A percentile compares a stretch with the other conserved stretches of the same genome.
Evolutionary conservation across 2,797 vertebrate species (phyloP).

Genomic region (Notoglanidium macrostoma): DNA sequence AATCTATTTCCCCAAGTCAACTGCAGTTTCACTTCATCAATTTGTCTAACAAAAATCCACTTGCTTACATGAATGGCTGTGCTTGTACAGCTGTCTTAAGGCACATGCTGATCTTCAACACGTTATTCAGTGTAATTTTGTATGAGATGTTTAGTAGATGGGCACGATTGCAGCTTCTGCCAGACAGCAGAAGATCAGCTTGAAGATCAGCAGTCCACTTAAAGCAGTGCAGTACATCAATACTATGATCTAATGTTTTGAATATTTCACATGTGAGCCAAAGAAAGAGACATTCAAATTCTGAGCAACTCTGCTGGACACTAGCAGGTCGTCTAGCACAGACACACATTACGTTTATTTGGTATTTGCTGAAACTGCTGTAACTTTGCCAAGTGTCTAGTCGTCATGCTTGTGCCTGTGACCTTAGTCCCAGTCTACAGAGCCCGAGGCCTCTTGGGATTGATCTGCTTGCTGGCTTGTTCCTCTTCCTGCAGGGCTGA

Average conservation of each 20-base stretch:
- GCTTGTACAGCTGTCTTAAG: constrained; percentile 30
- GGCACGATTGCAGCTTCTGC: not conserved
- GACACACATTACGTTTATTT: constrained; percentile 18
- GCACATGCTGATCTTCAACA: constrained; percentile 44
- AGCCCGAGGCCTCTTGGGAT: constrained; percentile 88
- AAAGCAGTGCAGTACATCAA: constrained; percentile 32
- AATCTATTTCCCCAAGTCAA: constrained; percentile 50
- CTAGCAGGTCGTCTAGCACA: constrained; percentile 40
- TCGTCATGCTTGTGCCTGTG: constrained; percentile 4
- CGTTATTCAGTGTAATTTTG: constrained; percentile 11
- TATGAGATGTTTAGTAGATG: not conserved
- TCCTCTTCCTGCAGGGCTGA: constrained; percentile 94
- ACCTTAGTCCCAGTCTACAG: constrained; percentile 64
- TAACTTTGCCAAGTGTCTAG: constrained; percentile 31
- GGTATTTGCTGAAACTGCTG: constrained; percentile 46
- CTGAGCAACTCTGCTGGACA: constrained; percentile 42
- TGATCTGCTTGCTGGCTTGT: constrained; percentile 99
- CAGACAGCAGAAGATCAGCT: constrained; percentile 22
- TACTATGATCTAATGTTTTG: constrained; percentile 30
- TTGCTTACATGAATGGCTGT: constrained; percentile 38
- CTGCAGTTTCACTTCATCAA: constrained; percentile 22
- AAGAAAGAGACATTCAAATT: constrained; percentile 31
- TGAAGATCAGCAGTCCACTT: constrained; percentile 39
- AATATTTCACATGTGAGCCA: constrained; percentile 43
- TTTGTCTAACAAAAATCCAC: constrained; percentile 2